These are phyloP conservation scores for Callosobruchus maculatus DNA, from an alignment of 2,888 invertebrate genomes.

Conservation along the genomic window DNA sequence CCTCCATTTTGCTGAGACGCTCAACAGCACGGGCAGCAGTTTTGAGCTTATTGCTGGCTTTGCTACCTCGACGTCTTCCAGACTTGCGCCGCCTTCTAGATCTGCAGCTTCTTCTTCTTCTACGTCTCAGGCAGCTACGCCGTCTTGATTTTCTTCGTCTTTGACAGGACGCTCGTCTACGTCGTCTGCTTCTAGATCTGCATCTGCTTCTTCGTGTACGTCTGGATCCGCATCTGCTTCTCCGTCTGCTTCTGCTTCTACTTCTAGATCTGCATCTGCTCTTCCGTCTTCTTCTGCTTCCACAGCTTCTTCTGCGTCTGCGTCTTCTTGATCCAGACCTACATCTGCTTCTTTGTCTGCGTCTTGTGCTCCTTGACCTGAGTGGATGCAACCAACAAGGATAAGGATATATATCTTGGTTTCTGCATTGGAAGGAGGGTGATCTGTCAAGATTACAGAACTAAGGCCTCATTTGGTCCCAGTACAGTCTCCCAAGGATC, in stretches of 20 bases:
- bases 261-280: not conserved
- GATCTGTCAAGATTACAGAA: too few relatives aligned
- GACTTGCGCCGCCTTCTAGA: not conserved
- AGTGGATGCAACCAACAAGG: too few relatives aligned
- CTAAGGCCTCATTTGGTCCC: too few relatives aligned
- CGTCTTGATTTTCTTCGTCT: not conserved
- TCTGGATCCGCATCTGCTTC: not conserved
- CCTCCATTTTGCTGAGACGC: not conserved
- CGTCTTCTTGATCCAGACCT: not conserved
- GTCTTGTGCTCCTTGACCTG: too few relatives aligned
- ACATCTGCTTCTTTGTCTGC: too few relatives aligned
- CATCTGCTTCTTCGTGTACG: not conserved
- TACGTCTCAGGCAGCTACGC: not conserved
- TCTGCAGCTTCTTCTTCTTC: not conserved
- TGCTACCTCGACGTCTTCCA: not conserved
- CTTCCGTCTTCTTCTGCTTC: not conserved
- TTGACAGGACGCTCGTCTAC: not conserved
- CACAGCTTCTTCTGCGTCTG: not conserved
- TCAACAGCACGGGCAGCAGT: too few relatives aligned
- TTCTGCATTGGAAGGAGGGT: too few relatives aligned
- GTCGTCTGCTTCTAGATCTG: not conserved
- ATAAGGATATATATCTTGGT: too few relatives aligned
- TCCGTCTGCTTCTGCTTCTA: not conserved
- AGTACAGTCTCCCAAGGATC: too few relatives aligned
- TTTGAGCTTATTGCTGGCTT: not conserved